Conservation (phyloP, 1,140 invertebrate genomes). For the Nasonia longicornis region DNA sequence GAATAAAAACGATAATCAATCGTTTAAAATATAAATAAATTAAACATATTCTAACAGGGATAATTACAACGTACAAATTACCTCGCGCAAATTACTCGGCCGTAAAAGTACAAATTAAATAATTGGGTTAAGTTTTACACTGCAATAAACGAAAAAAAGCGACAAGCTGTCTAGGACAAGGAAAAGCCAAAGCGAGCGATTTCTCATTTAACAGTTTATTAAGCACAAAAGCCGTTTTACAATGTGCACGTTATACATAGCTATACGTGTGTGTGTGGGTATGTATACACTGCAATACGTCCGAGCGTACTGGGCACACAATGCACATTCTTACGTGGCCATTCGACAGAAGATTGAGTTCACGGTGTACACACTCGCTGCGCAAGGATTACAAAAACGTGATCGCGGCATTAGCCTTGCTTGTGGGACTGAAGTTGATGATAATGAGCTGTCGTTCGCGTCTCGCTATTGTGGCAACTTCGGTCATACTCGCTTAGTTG, state of each 20-base stretch:
- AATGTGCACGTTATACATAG: neutral
- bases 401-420: slow-evolving; percentile 37
- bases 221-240: slow-evolving; percentile 24
- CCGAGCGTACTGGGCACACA: slow-evolving; percentile 7
- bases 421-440: slow-evolving; percentile 20
- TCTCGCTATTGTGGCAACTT: neutral
- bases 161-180: neutral
- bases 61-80: neutral
- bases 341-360: slow-evolving; percentile 30
- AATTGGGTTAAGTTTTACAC: slow-evolving; percentile 17
- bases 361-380: neutral
- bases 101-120: slow-evolving; percentile 12
- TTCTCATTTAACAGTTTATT: slow-evolving; percentile 41
- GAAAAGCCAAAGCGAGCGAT: neutral
- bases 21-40: neutral
- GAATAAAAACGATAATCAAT: neutral
- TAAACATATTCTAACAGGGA: neutral
- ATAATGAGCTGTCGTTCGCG: slow-evolving; percentile 18
- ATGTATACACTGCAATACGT: neutral
- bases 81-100: neutral
- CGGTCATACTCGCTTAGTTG: neutral
- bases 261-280: neutral
- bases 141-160: neutral
- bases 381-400: slow-evolving; percentile 42
- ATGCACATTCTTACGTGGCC: slow-evolving; percentile 24